phyloP scores from a whole-genome alignment of 2,888 invertebrate species.

The Lithophane semibrunnea region DNA sequence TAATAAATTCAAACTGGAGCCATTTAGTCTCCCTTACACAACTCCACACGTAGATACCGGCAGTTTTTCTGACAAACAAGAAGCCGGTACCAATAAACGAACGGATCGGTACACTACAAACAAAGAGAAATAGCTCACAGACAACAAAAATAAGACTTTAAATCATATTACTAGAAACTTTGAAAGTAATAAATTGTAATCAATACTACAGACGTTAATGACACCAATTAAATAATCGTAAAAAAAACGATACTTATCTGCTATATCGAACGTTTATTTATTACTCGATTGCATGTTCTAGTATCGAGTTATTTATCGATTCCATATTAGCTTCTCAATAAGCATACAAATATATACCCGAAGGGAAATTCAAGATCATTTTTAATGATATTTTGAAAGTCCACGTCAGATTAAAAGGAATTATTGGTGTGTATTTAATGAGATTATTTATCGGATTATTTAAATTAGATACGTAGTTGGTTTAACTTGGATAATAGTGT shows the following conservation, averaged over 20 bases:
- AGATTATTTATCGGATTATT: constrained; percentile 68
- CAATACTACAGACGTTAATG: constrained; percentile 81
- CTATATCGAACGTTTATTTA: constrained; percentile 77
- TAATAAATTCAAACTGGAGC: constrained; percentile 24
- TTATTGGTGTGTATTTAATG: constrained; percentile 70
- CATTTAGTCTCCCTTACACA: constrained; percentile 14
- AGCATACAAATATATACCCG: constrained; percentile 66
- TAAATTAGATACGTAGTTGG: constrained; percentile 55
- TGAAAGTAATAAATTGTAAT: constrained; percentile 82
- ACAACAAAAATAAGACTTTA: constrained; percentile 52
- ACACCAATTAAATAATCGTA: constrained; percentile 84
- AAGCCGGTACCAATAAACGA: constrained; percentile 19
- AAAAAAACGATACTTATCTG: constrained; percentile 75
- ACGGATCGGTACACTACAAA: constrained; percentile 15
- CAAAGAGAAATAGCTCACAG: constrained; percentile 36
- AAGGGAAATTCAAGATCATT: constrained; percentile 68
- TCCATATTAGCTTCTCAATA: constrained; percentile 73
- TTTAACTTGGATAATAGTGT: constrained; percentile 56
- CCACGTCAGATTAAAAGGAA: constrained; percentile 74
- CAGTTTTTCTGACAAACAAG: constrained; percentile 19
- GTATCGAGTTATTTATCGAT: constrained; percentile 70
- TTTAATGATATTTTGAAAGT: constrained; percentile 78
- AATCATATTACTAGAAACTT: constrained; percentile 65
- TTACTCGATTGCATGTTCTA: constrained; percentile 75
- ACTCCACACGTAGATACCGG: constrained; percentile 10